Base-by-base conservation (phyloP, 2,888 invertebrate species). In the Galerucella calmariensis region DNA sequence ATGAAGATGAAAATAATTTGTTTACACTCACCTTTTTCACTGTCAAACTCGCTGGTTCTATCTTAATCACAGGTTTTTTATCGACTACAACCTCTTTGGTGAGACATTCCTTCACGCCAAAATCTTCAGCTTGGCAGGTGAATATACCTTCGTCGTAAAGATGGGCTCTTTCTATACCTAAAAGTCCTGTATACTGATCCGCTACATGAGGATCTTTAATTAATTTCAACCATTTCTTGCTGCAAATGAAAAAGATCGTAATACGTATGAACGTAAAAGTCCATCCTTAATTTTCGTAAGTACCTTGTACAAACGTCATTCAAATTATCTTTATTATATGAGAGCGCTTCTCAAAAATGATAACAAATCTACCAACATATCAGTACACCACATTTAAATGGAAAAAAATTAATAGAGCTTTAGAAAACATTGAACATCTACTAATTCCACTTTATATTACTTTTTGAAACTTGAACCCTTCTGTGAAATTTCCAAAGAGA, bases 101-200 rank as follows among this genome's bases (percentile, higher is more conserved):
- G 78, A 91, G 89, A 84, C 94, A 94, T 76, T 93, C 90, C 78
- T 93, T 90, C 66, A 92, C 87, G n/a, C 91, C 92, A 82, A 91
- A 92, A 82, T 93, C 93, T 70, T 90, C 89, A 44, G 92, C 94
- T 83, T 94, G 92, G 85, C 96, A 96, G 3, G 94, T 93, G 89
- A 95, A 96, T 73, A 91, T 89, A 20, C 96, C 96, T 27, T 92
- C 91, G 83, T 96, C 96, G 51, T 92, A 89, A 27, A 89, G 87
- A 75, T 91, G 91, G 0, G 94, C 93, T 78, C 91, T 91, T 14
- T 92, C 92, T 71, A 96, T 90, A 0, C 92, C 93, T 78, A 96
- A 87, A 51, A 94, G 89, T 0, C 94, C 93, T 81, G 93, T 94
- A 83, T 90, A 90, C 80, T 89, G 87, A 73, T 92, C 90, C 80